Base-by-base conservation (phyloP, 2,113 vertebrate species). In the Paramormyrops kingsleyae region DNA sequence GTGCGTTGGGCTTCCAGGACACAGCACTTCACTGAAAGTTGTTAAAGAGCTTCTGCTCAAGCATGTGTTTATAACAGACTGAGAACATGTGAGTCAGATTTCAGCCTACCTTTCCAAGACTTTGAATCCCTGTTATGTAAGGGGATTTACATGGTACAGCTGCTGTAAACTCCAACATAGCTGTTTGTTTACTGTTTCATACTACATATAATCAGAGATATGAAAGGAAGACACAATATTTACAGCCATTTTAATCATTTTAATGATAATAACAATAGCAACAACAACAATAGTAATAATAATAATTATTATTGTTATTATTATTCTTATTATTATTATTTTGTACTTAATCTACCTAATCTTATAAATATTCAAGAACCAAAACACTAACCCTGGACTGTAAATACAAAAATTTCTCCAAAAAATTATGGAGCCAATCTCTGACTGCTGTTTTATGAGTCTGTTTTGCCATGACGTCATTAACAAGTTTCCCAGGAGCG, bases 21-120 rank as follows among this genome's bases (percentile, higher is more conserved):
- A 42, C 74, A 80, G 74, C 31, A 42, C 19, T 42, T 42, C 6
- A 12, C 74, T 13, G 15, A 80, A 80, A 39, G 35, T 42, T 1
- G 17, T 80, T 31, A 42, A 35, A 80, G 35, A 70, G n/a, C 62
- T 12, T 39, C 70, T 39, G 31, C 74, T 80, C 74, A 80, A 42
- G 6, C 35, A 80, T 80, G 74, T 80, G 35, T 80, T 35, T 39
- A 35, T 77, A 17, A 77, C 27, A 77, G 70, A 17, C 31, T 19
- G 31, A 80, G 74, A 80, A 80, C 74, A 42, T 74, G 66, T 80
- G 74, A 80, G 74, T 80, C 74, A 35, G 74, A 80, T 80, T 80
- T 80, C 31, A 42, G 5, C 13, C 74, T 42, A 39, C 74, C 35
- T 80, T 39, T 42, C n/a, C 17, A 39, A 80, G 35, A 80, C 31